Conservation (phyloP, 2,888 invertebrate species). For the Epiperipatus broadwayi region DNA sequence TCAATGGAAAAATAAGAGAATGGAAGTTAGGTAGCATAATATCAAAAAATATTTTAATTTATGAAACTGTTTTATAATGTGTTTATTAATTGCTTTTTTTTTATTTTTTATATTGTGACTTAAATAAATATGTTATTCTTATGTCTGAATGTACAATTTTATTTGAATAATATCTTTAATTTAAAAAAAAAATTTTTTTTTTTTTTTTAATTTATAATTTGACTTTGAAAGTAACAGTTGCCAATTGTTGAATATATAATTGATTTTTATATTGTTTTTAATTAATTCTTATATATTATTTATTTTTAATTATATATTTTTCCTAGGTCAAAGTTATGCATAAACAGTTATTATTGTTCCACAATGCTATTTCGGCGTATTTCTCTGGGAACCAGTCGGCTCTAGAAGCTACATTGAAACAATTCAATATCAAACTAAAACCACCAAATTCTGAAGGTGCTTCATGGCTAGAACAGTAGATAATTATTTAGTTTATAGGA, state of each 20-base stretch:
- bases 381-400: conserved; percentile 89
- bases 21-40: too few relatives aligned
- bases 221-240: conserved; percentile 3
- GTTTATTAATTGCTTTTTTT: too few relatives aligned
- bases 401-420: conserved; percentile 75
- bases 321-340: conserved; percentile 98
- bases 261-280: conserved; percentile 19
- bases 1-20: too few relatives aligned
- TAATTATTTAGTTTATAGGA: conserved; percentile 12
- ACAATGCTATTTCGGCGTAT: conserved; percentile 89
- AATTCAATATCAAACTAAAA: conserved; percentile 79
- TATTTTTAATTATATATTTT: conserved; percentile 12
- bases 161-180: too few relatives aligned
- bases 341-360: conserved; percentile 81
- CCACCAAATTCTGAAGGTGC: conserved; percentile 53
- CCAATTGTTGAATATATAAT: not conserved
- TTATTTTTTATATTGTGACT: too few relatives aligned
- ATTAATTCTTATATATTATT: not conserved
- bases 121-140: too few relatives aligned
- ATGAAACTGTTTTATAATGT: too few relatives aligned
- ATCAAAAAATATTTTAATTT: too few relatives aligned
- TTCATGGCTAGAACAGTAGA: conserved; percentile 51
- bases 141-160: too few relatives aligned
- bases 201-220: conserved; percentile 5
- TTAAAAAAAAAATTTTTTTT: too few relatives aligned